Conservation (phyloP, 2,113 vertebrate genomes). For the Panthera tigris region DNA sequence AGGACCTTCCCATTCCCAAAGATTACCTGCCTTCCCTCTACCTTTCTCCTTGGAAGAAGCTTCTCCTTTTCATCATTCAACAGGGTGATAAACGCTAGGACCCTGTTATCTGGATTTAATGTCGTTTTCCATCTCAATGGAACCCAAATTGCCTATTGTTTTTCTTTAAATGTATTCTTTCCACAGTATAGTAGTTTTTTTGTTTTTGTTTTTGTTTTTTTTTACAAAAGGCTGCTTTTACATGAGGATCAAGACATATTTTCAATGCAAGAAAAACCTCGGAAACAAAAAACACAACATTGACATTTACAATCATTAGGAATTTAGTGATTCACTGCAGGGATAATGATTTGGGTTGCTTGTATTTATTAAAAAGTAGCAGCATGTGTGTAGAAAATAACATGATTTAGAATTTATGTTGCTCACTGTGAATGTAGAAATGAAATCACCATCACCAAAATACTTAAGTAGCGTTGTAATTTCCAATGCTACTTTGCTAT, state of each 20-base stretch:
- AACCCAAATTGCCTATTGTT: neutral
- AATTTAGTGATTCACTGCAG: neutral
- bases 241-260: neutral
- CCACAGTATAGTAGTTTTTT: neutral
- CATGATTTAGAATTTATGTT: neutral
- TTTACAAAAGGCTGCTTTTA: neutral
- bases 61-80: neutral
- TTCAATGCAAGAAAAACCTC: neutral
- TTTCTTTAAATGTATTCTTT: neutral
- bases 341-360: neutral
- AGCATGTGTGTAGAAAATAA: neutral
- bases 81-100: too few species aligned
- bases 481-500: neutral
- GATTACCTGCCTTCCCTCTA: neutral
- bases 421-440: neutral
- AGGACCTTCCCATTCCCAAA: neutral
- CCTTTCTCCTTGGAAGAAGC: too few species aligned
- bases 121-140: neutral
- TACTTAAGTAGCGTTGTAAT: neutral
- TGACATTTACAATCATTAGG: neutral
- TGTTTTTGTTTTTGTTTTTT: neutral
- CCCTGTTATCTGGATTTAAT: neutral
- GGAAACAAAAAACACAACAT: neutral
- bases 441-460: neutral
- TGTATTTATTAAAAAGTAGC: constrained; percentile 20